Evolutionary conservation across 2,113 vertebrate genomes (phyloP).

Genomic region (Rousettus leschenaultii): DNA sequence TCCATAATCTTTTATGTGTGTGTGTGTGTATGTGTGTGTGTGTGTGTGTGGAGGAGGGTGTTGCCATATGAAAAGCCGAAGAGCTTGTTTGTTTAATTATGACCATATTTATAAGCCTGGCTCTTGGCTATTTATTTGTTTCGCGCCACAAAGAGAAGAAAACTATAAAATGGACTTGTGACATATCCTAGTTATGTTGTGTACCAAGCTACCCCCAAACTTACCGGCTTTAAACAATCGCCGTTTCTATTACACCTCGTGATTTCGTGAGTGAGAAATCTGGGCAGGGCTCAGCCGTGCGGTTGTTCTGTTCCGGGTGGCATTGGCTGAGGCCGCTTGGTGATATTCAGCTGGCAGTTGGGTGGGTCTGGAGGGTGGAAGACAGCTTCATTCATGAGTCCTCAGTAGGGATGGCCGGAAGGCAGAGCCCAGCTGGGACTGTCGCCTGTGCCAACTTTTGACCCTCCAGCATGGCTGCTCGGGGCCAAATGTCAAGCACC

Average conservation of each 20-base stretch:
- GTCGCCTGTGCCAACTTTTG: neutral
- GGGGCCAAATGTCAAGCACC: neutral
- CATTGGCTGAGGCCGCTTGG: neutral
- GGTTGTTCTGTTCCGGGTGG: neutral
- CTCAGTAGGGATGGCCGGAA: neutral
- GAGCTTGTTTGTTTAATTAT: neutral
- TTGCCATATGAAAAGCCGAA: neutral
- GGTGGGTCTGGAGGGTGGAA: neutral
- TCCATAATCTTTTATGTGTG: neutral
- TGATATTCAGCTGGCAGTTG: neutral
- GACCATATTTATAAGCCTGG: neutral
- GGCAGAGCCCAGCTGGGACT: neutral
- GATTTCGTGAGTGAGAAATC: neutral
- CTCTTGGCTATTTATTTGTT: neutral
- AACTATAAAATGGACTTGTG: neutral
- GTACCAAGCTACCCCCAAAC: neutral
- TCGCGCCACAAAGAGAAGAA: neutral
- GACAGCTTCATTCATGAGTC: neutral
- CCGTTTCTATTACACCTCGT: neutral
- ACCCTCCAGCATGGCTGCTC: neutral
- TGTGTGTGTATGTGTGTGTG: neutral
- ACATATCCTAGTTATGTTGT: neutral
- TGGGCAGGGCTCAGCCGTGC: neutral
- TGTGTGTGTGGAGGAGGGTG: neutral
- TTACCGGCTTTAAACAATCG: neutral